Evolutionary conservation across 2,113 vertebrate genomes (phyloP).

Genomic region (Prionailurus bengalensis): DNA sequence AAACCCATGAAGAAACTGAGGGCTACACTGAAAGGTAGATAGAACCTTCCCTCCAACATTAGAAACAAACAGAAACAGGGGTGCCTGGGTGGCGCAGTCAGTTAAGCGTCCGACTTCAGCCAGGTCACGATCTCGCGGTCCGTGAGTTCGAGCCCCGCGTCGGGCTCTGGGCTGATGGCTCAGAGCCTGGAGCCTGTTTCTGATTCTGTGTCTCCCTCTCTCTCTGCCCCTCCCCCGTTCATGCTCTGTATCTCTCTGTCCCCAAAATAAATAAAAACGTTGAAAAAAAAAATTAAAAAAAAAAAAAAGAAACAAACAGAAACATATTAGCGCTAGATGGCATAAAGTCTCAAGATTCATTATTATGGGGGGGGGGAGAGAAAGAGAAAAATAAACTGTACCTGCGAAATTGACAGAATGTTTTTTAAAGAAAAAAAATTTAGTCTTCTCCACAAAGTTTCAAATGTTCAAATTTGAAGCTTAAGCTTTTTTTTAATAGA

Average conservation of each 20-base stretch:
- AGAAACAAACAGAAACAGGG: not conserved
- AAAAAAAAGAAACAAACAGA: not conserved
- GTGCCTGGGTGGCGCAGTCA: no score
- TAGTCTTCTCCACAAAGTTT: slow-evolving; percentile 14
- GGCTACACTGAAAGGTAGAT: not conserved
- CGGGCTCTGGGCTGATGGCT: no score
- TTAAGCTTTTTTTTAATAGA: slow-evolving; percentile 47
- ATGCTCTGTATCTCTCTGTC: no score
- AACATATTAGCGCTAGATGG: not conserved
- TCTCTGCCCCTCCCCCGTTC: no score
- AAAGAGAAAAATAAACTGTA: slow-evolving; percentile 1
- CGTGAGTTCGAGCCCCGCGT: no score
- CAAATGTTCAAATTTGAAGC: slow-evolving; percentile 46
- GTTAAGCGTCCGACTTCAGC: no score
- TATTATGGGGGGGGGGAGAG: not conserved
- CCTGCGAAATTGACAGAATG: slow-evolving; percentile 40
- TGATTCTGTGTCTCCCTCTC: no score
- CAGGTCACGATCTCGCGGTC: no score
- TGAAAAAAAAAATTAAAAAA: no score
- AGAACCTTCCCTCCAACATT: not conserved
- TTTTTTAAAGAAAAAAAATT: slow-evolving; percentile 64
- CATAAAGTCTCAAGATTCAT: slow-evolving; percentile 49
- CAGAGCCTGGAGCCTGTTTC: no score
- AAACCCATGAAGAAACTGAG: not conserved
- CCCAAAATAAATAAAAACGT: no score